Conservation (phyloP, 1,140 invertebrate species). For the Aphelenchoides besseyi region DNA sequence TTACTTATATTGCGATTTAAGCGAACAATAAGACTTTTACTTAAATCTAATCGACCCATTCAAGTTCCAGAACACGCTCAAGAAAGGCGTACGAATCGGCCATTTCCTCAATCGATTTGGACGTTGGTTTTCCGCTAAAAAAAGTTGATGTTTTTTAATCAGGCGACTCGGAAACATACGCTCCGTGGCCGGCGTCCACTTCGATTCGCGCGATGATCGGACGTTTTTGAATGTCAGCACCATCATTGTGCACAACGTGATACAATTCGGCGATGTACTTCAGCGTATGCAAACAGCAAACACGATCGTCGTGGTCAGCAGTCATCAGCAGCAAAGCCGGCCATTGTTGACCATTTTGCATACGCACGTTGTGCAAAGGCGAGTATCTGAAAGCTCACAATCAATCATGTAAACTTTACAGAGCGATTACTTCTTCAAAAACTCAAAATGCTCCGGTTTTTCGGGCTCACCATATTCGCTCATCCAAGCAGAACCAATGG, state of each 20-base stretch:
- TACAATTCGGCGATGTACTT: constrained; percentile 86
- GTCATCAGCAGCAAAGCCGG: constrained; percentile 84
- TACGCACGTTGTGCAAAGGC: constrained; percentile 84
- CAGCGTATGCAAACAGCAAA: constrained; percentile 91
- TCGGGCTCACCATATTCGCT: constrained; percentile 91
- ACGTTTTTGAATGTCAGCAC: constrained; percentile 74
- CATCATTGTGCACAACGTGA: constrained; percentile 69
- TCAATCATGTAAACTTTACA: neutral
- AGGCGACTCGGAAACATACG: too few species aligned
- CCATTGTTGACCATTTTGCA: constrained; percentile 72
- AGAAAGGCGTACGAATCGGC: neutral
- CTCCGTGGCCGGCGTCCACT: constrained; percentile 90
- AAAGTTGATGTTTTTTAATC: too few species aligned
- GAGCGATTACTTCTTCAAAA: constrained; percentile 73
- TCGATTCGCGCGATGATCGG: constrained; percentile 85
- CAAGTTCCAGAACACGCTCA: neutral
- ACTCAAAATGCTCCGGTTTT: constrained; percentile 80
- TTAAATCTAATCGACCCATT: neutral
- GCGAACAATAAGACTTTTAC: neutral
- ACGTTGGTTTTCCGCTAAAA: neutral
- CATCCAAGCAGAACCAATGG: constrained; percentile 91
- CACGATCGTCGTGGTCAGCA: constrained; percentile 95
- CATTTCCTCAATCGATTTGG: neutral
- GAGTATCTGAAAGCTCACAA: constrained; percentile 70
- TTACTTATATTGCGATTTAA: neutral